Percentiles rank a stretch among this genome's conserved stretches.
These are phyloP conservation scores for Sesia apiformis DNA, from an alignment of 2,888 invertebrate species.

Conservation along the genomic window DNA sequence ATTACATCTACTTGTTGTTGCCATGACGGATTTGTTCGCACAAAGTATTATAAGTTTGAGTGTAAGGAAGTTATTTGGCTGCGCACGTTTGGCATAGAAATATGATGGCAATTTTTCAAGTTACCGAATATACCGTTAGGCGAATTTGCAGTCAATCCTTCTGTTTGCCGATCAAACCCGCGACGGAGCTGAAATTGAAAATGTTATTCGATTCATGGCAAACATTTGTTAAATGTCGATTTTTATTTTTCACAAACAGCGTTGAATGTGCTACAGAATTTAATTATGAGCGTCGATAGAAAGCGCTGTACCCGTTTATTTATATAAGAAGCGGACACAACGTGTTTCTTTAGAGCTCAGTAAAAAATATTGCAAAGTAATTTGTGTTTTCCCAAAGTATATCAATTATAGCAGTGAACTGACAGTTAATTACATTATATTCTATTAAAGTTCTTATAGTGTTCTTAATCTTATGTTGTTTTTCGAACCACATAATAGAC, in stretches of 20 bases:
- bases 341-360: too few species aligned
- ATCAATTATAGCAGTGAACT: too few species aligned
- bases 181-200: conserved; percentile 46
- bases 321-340: too few species aligned
- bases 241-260: background rate
- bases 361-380: too few species aligned
- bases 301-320: too few species aligned
- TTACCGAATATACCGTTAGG: conserved; percentile 36
- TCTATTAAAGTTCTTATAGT: too few species aligned
- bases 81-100: conserved; percentile 52
- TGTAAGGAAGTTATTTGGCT: conserved; percentile 54
- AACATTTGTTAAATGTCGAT: background rate
- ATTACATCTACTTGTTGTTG: background rate
- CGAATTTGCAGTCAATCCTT: conserved; percentile 42
- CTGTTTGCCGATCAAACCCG: conserved; percentile 53
- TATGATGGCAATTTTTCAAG: conserved; percentile 60
- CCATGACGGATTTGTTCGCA: conserved; percentile 37
- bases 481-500: too few species aligned
- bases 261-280: background rate
- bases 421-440: too few species aligned
- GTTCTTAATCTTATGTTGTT: too few species aligned
- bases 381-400: too few species aligned
- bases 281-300: too few species aligned
- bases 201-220: conserved; percentile 31
- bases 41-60: conserved; percentile 27